A percentile compares a stretch with the other conserved stretches of the same genome.
Conservation (phyloP, 1,140 invertebrate genomes). For the Episyrphus balteatus region DNA sequence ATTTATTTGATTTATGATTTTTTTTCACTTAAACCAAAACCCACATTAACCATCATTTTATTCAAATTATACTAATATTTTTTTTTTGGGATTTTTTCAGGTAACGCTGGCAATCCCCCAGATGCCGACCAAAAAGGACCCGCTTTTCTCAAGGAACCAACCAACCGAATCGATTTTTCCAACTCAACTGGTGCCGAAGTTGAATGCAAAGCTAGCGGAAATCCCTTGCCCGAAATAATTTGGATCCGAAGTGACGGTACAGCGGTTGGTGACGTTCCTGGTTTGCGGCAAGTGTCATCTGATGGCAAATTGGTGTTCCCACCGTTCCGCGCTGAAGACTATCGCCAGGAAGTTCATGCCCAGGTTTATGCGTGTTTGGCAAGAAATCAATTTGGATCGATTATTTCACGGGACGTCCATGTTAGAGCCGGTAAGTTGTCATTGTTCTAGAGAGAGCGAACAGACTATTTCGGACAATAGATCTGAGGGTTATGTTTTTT, state of each 20-base stretch:
- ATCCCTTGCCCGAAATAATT: slow-evolving; percentile 81
- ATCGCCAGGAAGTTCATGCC: slow-evolving; percentile 85
- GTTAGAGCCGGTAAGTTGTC: slow-evolving; percentile 77
- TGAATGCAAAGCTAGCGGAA: slow-evolving; percentile 82
- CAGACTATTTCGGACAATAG: too few relatives aligned
- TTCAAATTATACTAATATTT: not conserved
- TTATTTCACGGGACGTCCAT: slow-evolving; percentile 84
- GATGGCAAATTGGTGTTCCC: slow-evolving; percentile 91
- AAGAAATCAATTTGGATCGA: slow-evolving; percentile 75
- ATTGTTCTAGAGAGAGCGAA: slow-evolving; percentile 13
- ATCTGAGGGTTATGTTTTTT: not conserved
- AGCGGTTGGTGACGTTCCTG: slow-evolving; percentile 78
- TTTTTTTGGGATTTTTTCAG: slow-evolving; percentile 2
- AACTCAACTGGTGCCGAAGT: slow-evolving; percentile 88
- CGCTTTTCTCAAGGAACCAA: slow-evolving; percentile 83
- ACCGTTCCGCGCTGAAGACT: slow-evolving; percentile 85
- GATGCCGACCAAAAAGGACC: slow-evolving; percentile 52
- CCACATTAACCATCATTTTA: not conserved
- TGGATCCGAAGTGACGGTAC: slow-evolving; percentile 83
- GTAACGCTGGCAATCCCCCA: slow-evolving; percentile 24
- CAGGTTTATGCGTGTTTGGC: slow-evolving; percentile 88
- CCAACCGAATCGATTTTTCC: slow-evolving; percentile 82
- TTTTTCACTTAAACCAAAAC: not conserved
- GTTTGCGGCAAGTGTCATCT: slow-evolving; percentile 71
- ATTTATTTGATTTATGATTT: not conserved